Percentiles rank a stretch among this genome's conserved stretches.
phyloP scores from a whole-genome alignment of 2,113 vertebrate species.

The Thamnaconus septentrionalis region DNA sequence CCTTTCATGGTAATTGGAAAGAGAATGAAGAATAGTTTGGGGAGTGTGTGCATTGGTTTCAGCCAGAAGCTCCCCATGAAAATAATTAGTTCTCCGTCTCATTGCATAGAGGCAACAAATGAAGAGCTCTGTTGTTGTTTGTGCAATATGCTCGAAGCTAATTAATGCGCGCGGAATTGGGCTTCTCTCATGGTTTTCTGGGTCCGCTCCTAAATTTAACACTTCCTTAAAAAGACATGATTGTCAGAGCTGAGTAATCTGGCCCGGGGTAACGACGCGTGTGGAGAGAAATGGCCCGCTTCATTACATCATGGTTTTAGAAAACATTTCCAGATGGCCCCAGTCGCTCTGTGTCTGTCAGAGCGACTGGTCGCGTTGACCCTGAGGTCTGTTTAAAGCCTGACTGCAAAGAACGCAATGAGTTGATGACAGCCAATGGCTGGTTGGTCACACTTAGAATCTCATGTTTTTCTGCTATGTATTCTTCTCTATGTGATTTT shows the following conservation, averaged over 20 bases:
- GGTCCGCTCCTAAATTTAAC: neutral
- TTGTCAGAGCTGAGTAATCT: constrained; percentile 12
- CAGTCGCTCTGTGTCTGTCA: constrained; percentile 8
- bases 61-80: neutral
- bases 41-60: no score
- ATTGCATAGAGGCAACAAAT: constrained; percentile 7
- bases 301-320: constrained; percentile 9
- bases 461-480: no score
- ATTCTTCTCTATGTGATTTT: no score
- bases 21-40: no score
- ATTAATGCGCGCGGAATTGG: neutral
- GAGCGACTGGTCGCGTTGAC: neutral
- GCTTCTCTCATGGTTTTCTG: constrained; percentile 1
- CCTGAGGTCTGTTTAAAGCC: constrained; percentile 2
- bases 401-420: neutral
- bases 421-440: no score
- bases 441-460: no score
- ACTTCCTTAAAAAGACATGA: neutral
- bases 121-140: neutral
- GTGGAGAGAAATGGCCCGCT: neutral
- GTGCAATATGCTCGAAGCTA: neutral
- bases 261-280: constrained; percentile 6
- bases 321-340: constrained; percentile 20
- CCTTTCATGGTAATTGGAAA: no score
- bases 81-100: neutral